phyloP scores from a whole-genome alignment of 2,113 vertebrate genomes.

The Notarius lentiginosus region DNA sequence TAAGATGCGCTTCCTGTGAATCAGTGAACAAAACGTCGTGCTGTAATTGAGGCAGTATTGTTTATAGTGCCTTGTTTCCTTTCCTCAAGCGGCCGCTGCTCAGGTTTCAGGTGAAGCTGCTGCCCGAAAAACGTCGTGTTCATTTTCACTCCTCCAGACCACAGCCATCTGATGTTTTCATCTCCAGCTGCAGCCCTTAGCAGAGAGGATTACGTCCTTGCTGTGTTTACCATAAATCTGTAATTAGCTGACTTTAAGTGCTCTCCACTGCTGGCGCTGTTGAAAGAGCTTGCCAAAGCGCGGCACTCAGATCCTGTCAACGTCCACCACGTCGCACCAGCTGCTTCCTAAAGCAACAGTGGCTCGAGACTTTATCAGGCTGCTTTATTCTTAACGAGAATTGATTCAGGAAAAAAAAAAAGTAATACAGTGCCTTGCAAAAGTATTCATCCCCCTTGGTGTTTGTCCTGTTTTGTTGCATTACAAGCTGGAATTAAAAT shows the following conservation, averaged over 20 bases:
- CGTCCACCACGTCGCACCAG: conserved; percentile 14
- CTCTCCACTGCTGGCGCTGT: conserved; percentile 33
- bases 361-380: neutral
- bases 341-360: conserved; percentile 8
- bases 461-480: too few relatives aligned
- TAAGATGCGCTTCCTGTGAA: neutral
- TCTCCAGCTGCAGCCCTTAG: conserved; percentile 33
- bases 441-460: too few relatives aligned
- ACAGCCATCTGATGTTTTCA: conserved; percentile 42
- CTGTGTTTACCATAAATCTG: conserved; percentile 54
- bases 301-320: conserved; percentile 15
- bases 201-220: conserved; percentile 46
- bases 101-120: neutral
- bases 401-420: neutral
- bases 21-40: too few relatives aligned
- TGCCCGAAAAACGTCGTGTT: conserved; percentile 11
- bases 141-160: conserved; percentile 20
- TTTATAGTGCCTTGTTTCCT: neutral
- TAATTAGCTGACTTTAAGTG: conserved; percentile 52
- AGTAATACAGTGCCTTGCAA: too few relatives aligned
- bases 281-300: conserved; percentile 37
- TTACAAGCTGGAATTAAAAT: too few relatives aligned
- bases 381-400: neutral
- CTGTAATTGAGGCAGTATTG: neutral
- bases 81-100: neutral